Percentiles rank a stretch among this genome's conserved stretches.
Conservation (phyloP, 1,140 invertebrate genomes). For the Elymnias hypermnestra region DNA sequence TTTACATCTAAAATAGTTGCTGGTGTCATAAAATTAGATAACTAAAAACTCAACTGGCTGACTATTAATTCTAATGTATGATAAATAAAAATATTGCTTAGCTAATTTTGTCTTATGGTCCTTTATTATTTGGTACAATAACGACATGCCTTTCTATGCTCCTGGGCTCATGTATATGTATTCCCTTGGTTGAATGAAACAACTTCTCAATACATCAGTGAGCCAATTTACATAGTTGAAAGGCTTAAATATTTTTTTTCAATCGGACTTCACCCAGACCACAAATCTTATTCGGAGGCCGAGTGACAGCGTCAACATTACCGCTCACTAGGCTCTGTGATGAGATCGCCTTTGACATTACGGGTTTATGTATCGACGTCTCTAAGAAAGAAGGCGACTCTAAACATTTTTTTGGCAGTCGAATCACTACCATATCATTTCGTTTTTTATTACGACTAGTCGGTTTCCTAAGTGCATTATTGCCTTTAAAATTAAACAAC, state of each 20-base stretch:
- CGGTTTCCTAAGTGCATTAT: conserved; percentile 23
- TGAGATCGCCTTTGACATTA: not conserved
- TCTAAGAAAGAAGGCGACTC: conserved; percentile 17
- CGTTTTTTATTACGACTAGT: conserved; percentile 16
- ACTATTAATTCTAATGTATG: too few relatives aligned
- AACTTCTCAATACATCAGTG: too few relatives aligned
- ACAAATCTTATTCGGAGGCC: conserved; percentile 30
- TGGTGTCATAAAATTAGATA: too few relatives aligned
- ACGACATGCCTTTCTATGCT: not conserved
- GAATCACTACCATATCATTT: conserved; percentile 27
- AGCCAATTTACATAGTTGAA: too few relatives aligned
- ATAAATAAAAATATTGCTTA: too few relatives aligned
- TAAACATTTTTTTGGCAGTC: conserved; percentile 25
- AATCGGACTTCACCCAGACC: conserved; percentile 36
- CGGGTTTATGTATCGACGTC: conserved; percentile 9
- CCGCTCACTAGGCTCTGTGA: conserved; percentile 1
- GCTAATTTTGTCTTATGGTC: not conserved
- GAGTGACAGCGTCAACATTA: conserved; percentile 5
- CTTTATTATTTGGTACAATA: not conserved
- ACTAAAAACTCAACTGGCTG: too few relatives aligned
- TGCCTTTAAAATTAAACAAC: conserved; percentile 23
- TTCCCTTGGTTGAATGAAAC: too few relatives aligned
- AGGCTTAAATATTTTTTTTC: too few relatives aligned
- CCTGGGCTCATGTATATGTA: not conserved
- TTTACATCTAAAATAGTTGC: too few relatives aligned